A percentile compares a stretch with the other conserved stretches of the same genome.
phyloP scores from a whole-genome alignment of 2,888 invertebrate genomes.

The Strigamia transsilvanica region DNA sequence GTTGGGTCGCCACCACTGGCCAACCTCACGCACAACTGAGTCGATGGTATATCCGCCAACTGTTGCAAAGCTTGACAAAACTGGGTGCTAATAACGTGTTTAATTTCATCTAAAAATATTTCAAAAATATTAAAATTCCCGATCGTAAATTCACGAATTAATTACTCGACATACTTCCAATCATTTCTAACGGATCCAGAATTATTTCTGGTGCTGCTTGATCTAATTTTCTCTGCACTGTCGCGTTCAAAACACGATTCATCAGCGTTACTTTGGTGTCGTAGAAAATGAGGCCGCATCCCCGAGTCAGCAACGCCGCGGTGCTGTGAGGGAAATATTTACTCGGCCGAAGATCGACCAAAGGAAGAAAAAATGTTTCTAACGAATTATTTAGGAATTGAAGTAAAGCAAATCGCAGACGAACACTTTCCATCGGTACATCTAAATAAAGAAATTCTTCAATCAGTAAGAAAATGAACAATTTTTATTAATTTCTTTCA shows the following conservation, averaged over 20 bases:
- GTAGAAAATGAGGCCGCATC: conserved; percentile 61
- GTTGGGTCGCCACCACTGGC: conserved; percentile 65
- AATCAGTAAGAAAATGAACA: no score
- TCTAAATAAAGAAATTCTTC: conserved; percentile 58
- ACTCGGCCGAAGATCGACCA: conserved; percentile 62
- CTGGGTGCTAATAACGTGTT: conserved; percentile 58
- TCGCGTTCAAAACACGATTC: conserved; percentile 62
- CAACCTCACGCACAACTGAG: conserved; percentile 63
- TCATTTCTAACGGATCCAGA: conserved; percentile 63
- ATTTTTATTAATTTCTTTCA: neutral
- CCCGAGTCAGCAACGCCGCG: conserved; percentile 60
- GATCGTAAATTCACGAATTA: no score
- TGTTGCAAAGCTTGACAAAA: conserved; percentile 63
- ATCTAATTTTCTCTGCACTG: conserved; percentile 62
- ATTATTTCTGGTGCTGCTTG: conserved; percentile 64
- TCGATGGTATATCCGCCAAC: conserved; percentile 61
- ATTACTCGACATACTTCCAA: conserved; percentile 60
- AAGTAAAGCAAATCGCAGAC: conserved; percentile 62
- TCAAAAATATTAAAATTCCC: neutral
- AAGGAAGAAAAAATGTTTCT: conserved; percentile 62
- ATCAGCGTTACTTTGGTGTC: conserved; percentile 62
- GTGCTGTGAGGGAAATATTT: conserved; percentile 61
- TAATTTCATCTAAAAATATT: conserved; percentile 56
- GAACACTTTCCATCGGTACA: conserved; percentile 62
- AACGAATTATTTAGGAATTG: conserved; percentile 62